phyloP scores from a whole-genome alignment of 2,888 invertebrate genomes.

The Dicyrtoma fusca region DNA sequence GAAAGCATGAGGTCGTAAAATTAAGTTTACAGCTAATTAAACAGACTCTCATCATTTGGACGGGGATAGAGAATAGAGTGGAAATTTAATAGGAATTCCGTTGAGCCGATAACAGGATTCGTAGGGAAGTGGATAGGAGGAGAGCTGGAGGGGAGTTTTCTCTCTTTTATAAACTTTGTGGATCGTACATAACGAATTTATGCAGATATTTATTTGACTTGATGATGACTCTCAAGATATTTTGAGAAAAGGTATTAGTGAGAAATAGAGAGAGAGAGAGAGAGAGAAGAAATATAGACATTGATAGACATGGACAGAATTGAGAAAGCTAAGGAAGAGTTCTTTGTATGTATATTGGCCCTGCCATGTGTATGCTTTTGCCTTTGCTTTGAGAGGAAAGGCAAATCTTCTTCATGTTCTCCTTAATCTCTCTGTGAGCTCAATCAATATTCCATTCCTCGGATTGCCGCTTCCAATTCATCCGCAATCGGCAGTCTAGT shows the following conservation, averaged over 20 bases:
- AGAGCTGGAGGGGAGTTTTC: background rate
- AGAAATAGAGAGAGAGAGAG: background rate
- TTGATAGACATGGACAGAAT: conserved; percentile 1
- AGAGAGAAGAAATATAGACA: conserved; percentile 3
- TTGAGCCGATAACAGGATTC: too few relatives aligned
- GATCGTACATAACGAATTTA: background rate
- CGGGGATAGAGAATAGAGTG: too few relatives aligned
- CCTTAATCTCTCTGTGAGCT: conserved; percentile 17
- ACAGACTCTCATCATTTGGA: conserved; percentile 8
- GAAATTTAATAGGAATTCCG: too few relatives aligned
- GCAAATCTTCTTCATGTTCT: background rate
- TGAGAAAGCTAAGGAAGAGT: background rate
- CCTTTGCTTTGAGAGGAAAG: background rate
- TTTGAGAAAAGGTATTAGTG: too few relatives aligned
- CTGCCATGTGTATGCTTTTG: background rate
- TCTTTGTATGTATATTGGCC: background rate
- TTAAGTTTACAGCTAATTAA: conserved; percentile 35
- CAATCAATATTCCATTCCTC: conserved; percentile 19
- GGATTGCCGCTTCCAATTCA: conserved; percentile 22
- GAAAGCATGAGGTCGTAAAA: conserved; percentile 19
- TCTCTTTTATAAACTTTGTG: background rate
- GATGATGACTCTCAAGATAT: conserved; percentile 10
- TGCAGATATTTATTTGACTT: conserved; percentile 22
- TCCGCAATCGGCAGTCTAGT: conserved; percentile 20
- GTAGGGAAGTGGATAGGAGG: too few relatives aligned